Base-by-base conservation (phyloP, 1,140 invertebrate genomes). In the Rhyacophila brunnea region DNA sequence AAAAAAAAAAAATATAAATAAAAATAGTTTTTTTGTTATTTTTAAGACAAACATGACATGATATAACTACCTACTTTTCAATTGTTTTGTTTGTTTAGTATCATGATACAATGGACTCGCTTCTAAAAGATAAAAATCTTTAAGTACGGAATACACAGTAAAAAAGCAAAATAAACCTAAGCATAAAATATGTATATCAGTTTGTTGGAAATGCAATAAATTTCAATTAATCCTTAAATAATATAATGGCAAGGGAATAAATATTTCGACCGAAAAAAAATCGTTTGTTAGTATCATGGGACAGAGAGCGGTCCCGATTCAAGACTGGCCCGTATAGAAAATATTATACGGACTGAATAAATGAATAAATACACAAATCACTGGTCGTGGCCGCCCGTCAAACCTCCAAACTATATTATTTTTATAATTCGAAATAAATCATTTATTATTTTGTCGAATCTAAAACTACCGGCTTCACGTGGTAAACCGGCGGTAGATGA, bases 351-450 rank as follows among this genome's bases (percentile, higher is more conserved):
- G 11, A 42, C 17, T 42, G 40, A 42, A 42, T 42, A 42, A 42
- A 42, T 42, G 40, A 42, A 42, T 42, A 42, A 42, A 42, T 42
- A 13, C 40, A 42, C 40, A 42, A 42, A 42, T 42, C 40, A 42
- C 40, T 14, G 3, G 40, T 5, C 11, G 40, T 42, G 13, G 17
- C 6, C 13, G 17, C 17, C 40, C 13, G 40, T 42, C 40, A 13
- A 42, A 42, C n/a, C n/a, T 28, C 23, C 23, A 9, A 5, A 28
- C 9, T 28, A 28, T 28, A 28, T 28, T 28, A 28, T 28, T 28
- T 42, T 42, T 42, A 42, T 42, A 42, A 42, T 42, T 42, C 17
- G 11, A 42, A 42, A 42, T 42, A 11, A 42, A 14, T 14, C 40
- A 42, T 14, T n/a, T 28, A 28, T 28, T 28, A 28, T 28, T 28